Evolutionary conservation across 1,140 invertebrate species (phyloP).

Genomic region (Caenorhabditis remanei): DNA sequence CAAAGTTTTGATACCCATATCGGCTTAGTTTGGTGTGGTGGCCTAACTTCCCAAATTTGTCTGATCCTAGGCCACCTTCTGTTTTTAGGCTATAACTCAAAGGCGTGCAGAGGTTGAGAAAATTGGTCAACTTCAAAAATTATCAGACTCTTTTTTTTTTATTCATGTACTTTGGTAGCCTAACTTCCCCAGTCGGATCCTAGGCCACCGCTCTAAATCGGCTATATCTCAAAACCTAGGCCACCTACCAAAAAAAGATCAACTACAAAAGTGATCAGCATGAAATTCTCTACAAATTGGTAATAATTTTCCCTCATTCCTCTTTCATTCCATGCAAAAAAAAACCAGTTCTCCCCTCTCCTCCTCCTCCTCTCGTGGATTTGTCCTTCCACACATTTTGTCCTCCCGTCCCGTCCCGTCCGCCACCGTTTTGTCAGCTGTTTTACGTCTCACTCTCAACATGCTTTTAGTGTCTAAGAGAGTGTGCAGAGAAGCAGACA

Average conservation of each 20-base stretch:
- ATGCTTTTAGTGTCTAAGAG: background rate
- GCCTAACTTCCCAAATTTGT: too few relatives aligned
- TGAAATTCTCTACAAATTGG: background rate
- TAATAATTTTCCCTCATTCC: background rate
- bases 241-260: background rate
- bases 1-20: too few relatives aligned
- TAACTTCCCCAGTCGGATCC: background rate
- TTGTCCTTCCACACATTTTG: background rate
- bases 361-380: conserved; percentile 4
- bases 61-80: too few relatives aligned
- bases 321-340: background rate
- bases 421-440: conserved; percentile 21
- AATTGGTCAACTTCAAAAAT: too few relatives aligned
- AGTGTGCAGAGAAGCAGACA: background rate
- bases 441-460: too few relatives aligned
- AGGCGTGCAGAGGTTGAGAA: too few relatives aligned
- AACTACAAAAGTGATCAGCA: background rate
- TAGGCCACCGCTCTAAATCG: background rate
- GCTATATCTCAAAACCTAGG: too few relatives aligned
- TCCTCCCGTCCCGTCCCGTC: background rate
- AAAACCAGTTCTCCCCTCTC: background rate
- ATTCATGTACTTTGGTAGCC: too few relatives aligned
- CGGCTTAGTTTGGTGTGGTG: too few relatives aligned
- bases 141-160: too few relatives aligned
- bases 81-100: too few relatives aligned